Evolutionary conservation across 1,140 invertebrate species (phyloP).

Genomic region (Leptinotarsa defecta): DNA sequence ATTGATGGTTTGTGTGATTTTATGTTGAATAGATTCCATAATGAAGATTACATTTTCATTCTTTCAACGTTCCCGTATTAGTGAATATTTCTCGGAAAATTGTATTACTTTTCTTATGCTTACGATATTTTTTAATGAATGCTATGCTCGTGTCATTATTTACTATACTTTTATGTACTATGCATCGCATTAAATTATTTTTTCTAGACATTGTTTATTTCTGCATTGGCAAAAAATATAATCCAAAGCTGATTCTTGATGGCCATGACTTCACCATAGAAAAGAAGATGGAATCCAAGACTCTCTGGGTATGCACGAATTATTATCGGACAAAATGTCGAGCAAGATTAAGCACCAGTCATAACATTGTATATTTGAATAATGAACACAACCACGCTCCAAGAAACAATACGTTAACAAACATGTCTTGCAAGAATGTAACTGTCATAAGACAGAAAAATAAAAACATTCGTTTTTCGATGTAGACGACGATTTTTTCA

Average conservation of each 20-base stretch:
- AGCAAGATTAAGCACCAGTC: slow-evolving; percentile 34
- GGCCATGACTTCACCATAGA: slow-evolving; percentile 39
- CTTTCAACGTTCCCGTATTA: too few relatives aligned
- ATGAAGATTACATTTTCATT: too few relatives aligned
- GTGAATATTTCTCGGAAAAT: too few relatives aligned
- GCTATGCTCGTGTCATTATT: too few relatives aligned
- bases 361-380: slow-evolving; percentile 28
- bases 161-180: too few relatives aligned
- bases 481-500: too few relatives aligned
- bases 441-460: slow-evolving; percentile 24
- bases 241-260: slow-evolving; percentile 42
- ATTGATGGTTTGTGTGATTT: too few relatives aligned
- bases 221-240: slow-evolving; percentile 35
- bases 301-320: slow-evolving; percentile 37
- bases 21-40: too few relatives aligned
- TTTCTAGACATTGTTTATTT: slow-evolving; percentile 43
- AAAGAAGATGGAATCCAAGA: slow-evolving; percentile 30
- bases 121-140: too few relatives aligned
- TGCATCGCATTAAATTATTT: not conserved
- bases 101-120: too few relatives aligned
- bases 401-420: slow-evolving; percentile 20
- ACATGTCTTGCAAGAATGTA: slow-evolving; percentile 33
- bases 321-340: slow-evolving; percentile 41
- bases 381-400: slow-evolving; percentile 37
- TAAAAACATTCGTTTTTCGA: not conserved